Conservation (phyloP, 2,797 vertebrate genomes). For the Agapornis canus region DNA sequence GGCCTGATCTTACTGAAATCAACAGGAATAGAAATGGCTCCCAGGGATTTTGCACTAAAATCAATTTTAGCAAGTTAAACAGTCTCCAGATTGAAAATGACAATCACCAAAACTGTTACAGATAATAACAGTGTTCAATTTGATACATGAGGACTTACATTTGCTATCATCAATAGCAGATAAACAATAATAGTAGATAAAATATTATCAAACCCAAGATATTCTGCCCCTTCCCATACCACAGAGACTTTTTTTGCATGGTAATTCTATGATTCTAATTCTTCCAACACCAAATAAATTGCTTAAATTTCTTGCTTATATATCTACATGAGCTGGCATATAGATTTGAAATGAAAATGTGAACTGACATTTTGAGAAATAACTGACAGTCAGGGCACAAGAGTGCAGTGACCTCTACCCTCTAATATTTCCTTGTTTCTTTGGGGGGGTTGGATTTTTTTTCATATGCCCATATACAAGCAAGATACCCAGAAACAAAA, state of each 20-base stretch:
- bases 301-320: neutral
- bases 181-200: neutral
- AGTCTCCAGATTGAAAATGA: neutral
- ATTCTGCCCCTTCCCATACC: neutral
- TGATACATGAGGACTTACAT: neutral
- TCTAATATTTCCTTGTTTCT: neutral
- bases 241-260: neutral
- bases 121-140: neutral
- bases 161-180: neutral
- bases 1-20: neutral
- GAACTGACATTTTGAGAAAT: slow-evolving; percentile 4
- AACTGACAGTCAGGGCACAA: neutral
- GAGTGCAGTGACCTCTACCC: neutral
- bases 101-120: neutral
- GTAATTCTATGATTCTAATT: neutral
- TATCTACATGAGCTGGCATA: neutral
- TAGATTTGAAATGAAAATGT: slow-evolving; percentile 1
- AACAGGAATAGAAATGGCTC: neutral
- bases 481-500: neutral
- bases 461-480: neutral
- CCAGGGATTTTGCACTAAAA: neutral
- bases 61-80: neutral
- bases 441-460: neutral
- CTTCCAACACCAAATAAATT: neutral
- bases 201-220: neutral